Percentiles rank a stretch among this genome's conserved stretches.
These are phyloP conservation scores for Numida meleagris DNA, from an alignment of 2,113 vertebrate species.

Conservation along the genomic window DNA sequence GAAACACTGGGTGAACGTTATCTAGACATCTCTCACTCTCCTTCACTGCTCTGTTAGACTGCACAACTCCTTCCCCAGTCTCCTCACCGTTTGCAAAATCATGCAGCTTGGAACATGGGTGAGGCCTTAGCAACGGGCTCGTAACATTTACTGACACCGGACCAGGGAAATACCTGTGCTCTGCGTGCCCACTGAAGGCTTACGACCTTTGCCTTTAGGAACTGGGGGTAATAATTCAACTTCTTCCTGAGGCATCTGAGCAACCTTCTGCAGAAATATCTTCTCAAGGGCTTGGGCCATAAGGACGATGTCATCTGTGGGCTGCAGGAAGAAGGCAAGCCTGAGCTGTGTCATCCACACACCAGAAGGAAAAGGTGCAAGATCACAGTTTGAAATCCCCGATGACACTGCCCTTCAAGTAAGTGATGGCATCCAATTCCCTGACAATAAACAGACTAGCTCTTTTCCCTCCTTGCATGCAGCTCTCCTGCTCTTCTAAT, in stretches of 20 bases:
- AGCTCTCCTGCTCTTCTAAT: not conserved
- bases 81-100: not conserved
- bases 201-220: constrained; percentile 88
- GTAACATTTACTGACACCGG: accelerated
- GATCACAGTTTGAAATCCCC: not conserved
- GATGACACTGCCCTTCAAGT: not conserved
- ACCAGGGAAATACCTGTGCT: constrained; percentile 73
- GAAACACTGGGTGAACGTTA: not conserved
- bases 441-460: not conserved
- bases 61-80: not conserved
- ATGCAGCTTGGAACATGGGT: not conserved
- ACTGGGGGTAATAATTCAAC: constrained; percentile 86
- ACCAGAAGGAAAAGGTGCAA: not conserved
- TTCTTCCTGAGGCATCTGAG: constrained; percentile 91
- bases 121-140: not conserved
- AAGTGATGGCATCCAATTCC: not conserved
- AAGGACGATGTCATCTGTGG: constrained; percentile 97
- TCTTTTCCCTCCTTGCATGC: not conserved
- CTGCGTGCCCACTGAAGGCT: constrained; percentile 71
- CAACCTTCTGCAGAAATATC: constrained; percentile 94
- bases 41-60: not conserved
- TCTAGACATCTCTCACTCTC: not conserved
- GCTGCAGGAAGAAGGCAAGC: constrained; percentile 76
- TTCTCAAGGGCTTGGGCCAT: constrained; percentile 98
- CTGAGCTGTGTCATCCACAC: not conserved